Base-by-base conservation (phyloP, 2,113 vertebrate species). In the Erythrolamprus reginae region DNA sequence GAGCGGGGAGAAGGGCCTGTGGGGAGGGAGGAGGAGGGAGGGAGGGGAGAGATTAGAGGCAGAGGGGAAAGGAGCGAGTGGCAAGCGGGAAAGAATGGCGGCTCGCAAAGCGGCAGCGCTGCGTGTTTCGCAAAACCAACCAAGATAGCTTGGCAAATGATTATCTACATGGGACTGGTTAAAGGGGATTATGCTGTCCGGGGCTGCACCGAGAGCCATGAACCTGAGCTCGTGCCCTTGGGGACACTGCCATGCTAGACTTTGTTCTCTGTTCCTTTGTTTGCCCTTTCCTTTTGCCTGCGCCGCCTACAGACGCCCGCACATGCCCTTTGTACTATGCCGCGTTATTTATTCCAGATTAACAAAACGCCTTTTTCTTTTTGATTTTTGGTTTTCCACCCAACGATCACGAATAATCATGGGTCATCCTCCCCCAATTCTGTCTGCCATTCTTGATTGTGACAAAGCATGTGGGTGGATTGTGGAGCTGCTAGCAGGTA, bases 1-100 rank as follows among this genome's bases (percentile, higher is more conserved):
- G 93, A 92, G 94, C 51, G 91, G 82, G 91, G 93, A 92, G 94
- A 95, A 94, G 95, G 93, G 93, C 93, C 92, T 86, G 90, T 86
- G 88, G n/a, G n/a, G n/a, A n/a, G 12, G 93, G 93, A n/a, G n/a
- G n/a, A n/a, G n/a, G n/a, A n/a, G n/a, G n/a, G n/a, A 26, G 92
- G 89, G 92, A 82, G 92, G 90, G 92, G 52, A 55, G 52, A 61
- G 42, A 33, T 33, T 48, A 52, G 51, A 33, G 91, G 89, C 87
- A 65, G 48, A 51, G 50, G 91, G 38, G 90, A 42, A 55, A 92
- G 91, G 26, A 51, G 91, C n/a, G 58, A 17, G n/a, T 28, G 28
- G 24, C 89, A 89, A 50, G 83, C 47, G 26, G 83, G 47, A 84
- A 12, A n/a, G n/a, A 48, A 84, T n/a, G n/a, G 15, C 24, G 47